Percentiles rank a stretch among this genome's conserved stretches.
Conservation (phyloP, 2,797 vertebrate species). For the Amblyopsis hoosieri region DNA sequence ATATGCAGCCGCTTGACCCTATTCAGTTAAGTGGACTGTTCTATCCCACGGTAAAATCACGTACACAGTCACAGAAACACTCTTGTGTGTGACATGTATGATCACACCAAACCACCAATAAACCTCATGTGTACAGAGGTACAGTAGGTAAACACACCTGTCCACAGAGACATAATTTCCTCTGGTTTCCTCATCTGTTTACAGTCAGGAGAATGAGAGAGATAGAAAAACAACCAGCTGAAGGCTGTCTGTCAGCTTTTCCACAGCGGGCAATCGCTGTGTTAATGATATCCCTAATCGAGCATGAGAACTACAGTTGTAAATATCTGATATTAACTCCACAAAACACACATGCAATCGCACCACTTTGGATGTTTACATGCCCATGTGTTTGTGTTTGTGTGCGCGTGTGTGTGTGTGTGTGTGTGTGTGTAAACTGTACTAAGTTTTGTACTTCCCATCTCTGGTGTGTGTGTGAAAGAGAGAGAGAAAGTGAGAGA, state of each 20-base stretch:
- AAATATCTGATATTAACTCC: neutral
- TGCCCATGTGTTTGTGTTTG: neutral
- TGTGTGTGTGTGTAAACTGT: neutral
- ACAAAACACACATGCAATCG: neutral
- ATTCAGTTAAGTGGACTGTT: no score
- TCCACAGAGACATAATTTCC: conserved; percentile 35
- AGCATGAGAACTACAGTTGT: neutral
- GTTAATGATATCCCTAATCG: conserved; percentile 18
- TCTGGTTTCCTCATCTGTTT: conserved; percentile 21
- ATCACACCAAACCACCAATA: neutral
- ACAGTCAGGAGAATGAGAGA: conserved; percentile 8
- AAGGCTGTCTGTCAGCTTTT: conserved; percentile 23
- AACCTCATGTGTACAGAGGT: neutral
- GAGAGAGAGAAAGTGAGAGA: no score
- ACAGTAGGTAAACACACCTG: conserved; percentile 16
- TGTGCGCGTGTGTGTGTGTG: neutral
- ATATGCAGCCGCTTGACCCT: no score
- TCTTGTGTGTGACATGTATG: no score
- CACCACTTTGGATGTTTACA: neutral
- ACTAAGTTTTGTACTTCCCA: neutral
- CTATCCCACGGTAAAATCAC: no score
- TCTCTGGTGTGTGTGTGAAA: neutral
- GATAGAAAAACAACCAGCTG: conserved; percentile 15
- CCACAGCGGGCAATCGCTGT: neutral
- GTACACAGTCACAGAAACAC: neutral